Evolutionary conservation across 53 echinoderm and acorn worm genomes (phyloP).

Genomic region (Henricia sp.): DNA sequence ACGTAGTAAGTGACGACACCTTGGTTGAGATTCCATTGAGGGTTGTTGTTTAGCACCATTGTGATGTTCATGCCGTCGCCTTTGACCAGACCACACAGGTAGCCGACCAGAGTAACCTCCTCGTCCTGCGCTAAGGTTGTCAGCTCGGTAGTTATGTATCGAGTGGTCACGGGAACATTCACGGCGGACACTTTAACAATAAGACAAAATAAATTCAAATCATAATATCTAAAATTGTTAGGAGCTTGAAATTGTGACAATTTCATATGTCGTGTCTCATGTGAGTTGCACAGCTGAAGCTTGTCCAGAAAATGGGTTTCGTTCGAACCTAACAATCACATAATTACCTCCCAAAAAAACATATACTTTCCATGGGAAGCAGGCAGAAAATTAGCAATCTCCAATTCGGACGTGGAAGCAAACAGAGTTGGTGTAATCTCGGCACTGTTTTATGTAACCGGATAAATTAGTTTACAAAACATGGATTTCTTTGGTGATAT

Average conservation of each 20-base stretch:
- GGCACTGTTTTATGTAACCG: too few relatives aligned
- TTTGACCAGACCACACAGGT: conserved; percentile 10
- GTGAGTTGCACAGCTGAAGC: neutral
- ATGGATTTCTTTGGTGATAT: too few relatives aligned
- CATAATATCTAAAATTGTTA: neutral
- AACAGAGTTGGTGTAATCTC: too few relatives aligned
- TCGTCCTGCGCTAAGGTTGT: conserved; percentile 1
- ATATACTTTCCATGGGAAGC: too few relatives aligned
- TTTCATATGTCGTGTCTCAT: neutral
- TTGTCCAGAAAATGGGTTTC: neutral
- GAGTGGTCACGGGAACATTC: conserved; percentile 10
- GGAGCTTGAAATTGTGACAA: neutral
- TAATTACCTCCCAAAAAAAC: too few relatives aligned
- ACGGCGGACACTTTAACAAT: neutral
- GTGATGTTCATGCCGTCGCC: conserved; percentile 6
- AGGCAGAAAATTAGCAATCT: too few relatives aligned
- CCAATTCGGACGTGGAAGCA: too few relatives aligned
- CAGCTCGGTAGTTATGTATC: conserved; percentile 30
- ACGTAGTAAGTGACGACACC: conserved; percentile 42
- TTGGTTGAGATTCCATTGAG: neutral
- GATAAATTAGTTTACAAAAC: too few relatives aligned
- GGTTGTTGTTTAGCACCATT: conserved; percentile 50
- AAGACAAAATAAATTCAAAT: neutral
- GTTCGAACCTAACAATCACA: neutral
- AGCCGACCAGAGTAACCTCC: neutral